phyloP scores from a whole-genome alignment of 2,888 invertebrate genomes.

The Therioaphis trifolii region DNA sequence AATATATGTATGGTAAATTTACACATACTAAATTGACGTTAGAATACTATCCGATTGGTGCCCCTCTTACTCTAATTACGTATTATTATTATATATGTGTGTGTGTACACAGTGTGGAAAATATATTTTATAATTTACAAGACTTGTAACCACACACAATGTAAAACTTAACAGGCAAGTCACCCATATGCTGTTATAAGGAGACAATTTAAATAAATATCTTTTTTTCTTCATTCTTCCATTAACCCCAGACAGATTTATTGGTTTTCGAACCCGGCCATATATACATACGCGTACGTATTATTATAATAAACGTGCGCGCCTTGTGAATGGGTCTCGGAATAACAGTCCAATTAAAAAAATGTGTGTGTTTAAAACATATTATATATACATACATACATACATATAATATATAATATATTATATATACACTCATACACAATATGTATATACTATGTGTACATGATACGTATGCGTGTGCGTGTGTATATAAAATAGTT shows the following conservation, averaged over 20 bases:
- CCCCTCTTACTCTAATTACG: slow-evolving; percentile 40
- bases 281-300: slow-evolving; percentile 6
- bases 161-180: slow-evolving; percentile 56
- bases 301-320: slow-evolving; percentile 56
- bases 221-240: slow-evolving; percentile 56
- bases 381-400: background rate
- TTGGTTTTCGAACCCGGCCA: slow-evolving; percentile 56
- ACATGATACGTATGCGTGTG: background rate
- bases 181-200: slow-evolving; percentile 35
- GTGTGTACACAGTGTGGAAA: background rate
- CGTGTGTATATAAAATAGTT: slow-evolving; percentile 51
- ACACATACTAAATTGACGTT: no score
- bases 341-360: slow-evolving; percentile 61
- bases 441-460: background rate
- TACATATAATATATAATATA: slow-evolving; percentile 12
- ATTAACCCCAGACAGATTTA: slow-evolving; percentile 63
- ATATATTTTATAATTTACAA: background rate
- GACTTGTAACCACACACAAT: slow-evolving; percentile 57
- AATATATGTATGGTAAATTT: background rate
- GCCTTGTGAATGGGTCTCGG: slow-evolving; percentile 55
- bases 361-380: slow-evolving; percentile 31
- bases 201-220: slow-evolving; percentile 60
- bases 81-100: background rate
- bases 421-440: slow-evolving; percentile 2
- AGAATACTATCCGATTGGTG: slow-evolving; percentile 44